These are phyloP conservation scores for Muntiacus muntjak DNA, from an alignment of 2,113 vertebrate genomes.

Conservation along the genomic window DNA sequence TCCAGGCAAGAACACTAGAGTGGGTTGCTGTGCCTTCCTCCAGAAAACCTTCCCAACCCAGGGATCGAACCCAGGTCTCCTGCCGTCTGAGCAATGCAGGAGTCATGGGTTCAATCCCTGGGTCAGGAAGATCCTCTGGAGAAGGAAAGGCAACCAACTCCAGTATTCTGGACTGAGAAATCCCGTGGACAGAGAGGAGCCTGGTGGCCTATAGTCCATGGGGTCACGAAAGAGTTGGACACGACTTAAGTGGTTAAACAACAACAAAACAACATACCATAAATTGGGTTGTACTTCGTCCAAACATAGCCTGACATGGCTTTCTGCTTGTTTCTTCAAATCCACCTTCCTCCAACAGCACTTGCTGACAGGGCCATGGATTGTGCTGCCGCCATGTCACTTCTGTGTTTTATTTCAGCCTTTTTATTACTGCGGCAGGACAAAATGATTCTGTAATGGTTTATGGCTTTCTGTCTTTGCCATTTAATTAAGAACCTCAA, in stretches of 20 bases:
- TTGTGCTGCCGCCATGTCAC: background rate
- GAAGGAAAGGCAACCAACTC: background rate
- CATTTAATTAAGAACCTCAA: conserved; percentile 15
- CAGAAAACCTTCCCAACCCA: background rate
- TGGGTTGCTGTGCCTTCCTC: background rate
- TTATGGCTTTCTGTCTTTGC: background rate
- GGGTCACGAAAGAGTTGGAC: background rate
- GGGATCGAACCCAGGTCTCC: background rate
- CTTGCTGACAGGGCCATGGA: background rate
- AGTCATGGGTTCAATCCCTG: background rate
- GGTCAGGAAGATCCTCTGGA: background rate
- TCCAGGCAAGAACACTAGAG: background rate
- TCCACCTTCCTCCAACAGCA: background rate
- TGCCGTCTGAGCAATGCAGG: background rate
- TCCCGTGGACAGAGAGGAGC: background rate
- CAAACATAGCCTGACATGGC: background rate
- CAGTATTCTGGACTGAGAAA: background rate
- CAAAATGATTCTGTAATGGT: background rate
- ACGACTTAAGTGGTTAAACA: background rate
- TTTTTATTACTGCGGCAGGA: background rate
- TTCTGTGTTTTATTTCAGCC: background rate
- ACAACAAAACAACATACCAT: background rate
- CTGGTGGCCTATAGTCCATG: background rate
- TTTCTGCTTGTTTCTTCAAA: background rate
- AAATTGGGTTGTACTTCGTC: background rate